A percentile compares a stretch with the other conserved stretches of the same genome.
These are phyloP conservation scores for Bilobella aurantiaca DNA, from an alignment of 1,140 invertebrate species.

Conservation along the genomic window DNA sequence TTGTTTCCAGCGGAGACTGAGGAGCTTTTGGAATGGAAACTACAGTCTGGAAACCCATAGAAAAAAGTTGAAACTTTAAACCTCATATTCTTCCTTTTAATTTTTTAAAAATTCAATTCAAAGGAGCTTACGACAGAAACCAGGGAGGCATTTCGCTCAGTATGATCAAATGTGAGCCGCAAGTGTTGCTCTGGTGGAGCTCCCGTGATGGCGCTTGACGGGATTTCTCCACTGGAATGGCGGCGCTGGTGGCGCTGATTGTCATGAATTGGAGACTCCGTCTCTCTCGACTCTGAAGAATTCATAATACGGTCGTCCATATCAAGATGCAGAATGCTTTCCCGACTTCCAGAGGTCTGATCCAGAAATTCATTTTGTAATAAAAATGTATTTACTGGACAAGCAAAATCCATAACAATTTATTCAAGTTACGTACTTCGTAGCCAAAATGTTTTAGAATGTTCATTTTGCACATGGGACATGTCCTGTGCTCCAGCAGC, in stretches of 20 bases:
- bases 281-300: constrained; percentile 29
- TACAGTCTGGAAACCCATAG: too few relatives aligned
- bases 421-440: constrained; percentile 56
- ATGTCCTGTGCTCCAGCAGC: constrained; percentile 82
- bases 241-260: constrained; percentile 1
- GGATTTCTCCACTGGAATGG: neutral
- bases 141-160: too few relatives aligned
- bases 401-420: too few relatives aligned
- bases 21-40: too few relatives aligned
- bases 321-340: constrained; percentile 61
- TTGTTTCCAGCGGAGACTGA: too few relatives aligned
- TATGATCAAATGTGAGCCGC: too few relatives aligned
- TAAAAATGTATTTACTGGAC: constrained; percentile 83
- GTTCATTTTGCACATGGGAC: constrained; percentile 93
- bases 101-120: too few relatives aligned
- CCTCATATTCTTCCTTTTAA: too few relatives aligned
- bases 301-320: constrained; percentile 44
- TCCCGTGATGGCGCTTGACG: neutral
- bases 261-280: constrained; percentile 25
- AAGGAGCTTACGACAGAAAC: too few relatives aligned
- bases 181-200: neutral
- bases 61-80: too few relatives aligned
- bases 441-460: constrained; percentile 85
- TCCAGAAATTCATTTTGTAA: constrained; percentile 54
- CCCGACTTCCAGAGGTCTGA: constrained; percentile 66